These are phyloP conservation scores for Hemiscyllium ocellatum DNA, from an alignment of 2,113 vertebrate genomes.

Conservation along the genomic window DNA sequence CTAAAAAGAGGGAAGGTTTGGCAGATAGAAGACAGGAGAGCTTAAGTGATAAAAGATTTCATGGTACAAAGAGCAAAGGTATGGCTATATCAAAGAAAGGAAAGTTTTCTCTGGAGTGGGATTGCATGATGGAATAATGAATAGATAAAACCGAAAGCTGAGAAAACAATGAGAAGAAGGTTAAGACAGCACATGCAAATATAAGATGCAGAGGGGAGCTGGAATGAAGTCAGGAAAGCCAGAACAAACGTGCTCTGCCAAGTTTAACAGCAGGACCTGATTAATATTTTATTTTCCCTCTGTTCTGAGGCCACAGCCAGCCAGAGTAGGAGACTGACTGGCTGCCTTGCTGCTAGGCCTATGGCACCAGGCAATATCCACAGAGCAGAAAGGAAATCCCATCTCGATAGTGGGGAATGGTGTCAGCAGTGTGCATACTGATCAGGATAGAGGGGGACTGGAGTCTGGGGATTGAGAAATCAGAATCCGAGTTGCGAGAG, in stretches of 20 bases:
- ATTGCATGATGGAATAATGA: too few relatives aligned
- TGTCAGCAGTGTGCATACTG: not conserved
- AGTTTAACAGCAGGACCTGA: not conserved
- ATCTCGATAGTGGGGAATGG: not conserved
- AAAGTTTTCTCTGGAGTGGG: too few relatives aligned
- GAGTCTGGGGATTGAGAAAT: not conserved
- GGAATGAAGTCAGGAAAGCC: not conserved
- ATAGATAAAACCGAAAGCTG: too few relatives aligned
- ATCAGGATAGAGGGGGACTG: not conserved
- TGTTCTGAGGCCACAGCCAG: not conserved
- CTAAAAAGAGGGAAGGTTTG: too few relatives aligned
- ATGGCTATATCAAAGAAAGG: too few relatives aligned
- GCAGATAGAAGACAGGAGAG: too few relatives aligned
- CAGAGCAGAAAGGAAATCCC: not conserved
- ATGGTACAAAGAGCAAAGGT: too few relatives aligned
- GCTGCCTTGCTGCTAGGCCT: not conserved
- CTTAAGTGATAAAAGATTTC: too few relatives aligned
- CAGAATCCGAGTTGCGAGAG: not conserved
- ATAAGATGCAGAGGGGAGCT: not conserved
- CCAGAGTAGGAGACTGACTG: not conserved
- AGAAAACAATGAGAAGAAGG: too few relatives aligned
- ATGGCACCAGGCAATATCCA: not conserved
- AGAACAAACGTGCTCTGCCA: not conserved
- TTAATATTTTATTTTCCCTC: not conserved
- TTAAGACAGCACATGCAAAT: too few relatives aligned